Evolutionary conservation across 2,888 invertebrate species (phyloP), one percentile per base, ranked within the genome.

Genomic region (Neoaliturus tenellus): DNA sequence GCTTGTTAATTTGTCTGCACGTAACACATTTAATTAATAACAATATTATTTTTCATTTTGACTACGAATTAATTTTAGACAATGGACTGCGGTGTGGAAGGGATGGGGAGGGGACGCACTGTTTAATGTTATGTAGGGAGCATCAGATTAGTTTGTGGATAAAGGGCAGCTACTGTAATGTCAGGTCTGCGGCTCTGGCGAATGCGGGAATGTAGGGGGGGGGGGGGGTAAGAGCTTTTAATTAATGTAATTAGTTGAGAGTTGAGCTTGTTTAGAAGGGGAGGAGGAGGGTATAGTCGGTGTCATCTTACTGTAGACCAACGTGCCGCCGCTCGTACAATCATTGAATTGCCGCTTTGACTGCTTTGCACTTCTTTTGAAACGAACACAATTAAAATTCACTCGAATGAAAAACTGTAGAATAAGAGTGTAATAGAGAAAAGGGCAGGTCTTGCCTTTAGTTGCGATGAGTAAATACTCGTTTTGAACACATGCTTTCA

Each of bases 211-310:
- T 44, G 78, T n/a, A 6, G 48, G 75, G 31, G 33, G 48, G 75
- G 48, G 75, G 4, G 35, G 78, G 55, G 51, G 78, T 78, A 78
- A 78, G 78, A 55, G 78, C 55, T 78, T 78, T 78, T 78, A 78
- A 78, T 78, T 78, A 78, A 78, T 78, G 78, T 55, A 78, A 78
- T 78, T 78, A 78, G 78, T 55, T 55, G 78, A 78, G 78, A 78
- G 78, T 78, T 78, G 55, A 78, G 55, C 78, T 55, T 78, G 78
- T 78, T 78, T 75, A 39, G 73, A n/a, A 20, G 78, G 55, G 78
- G 78, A 33, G 78, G 78, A 55, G 55, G 31, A 5, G n/a, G 35
- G 55, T 33, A 55, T n/a, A 78, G 71, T 71, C 71, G 71, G 62
- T 71, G 71, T 71, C 71, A 39, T 39, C 12, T 71, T 71, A 71